Percentiles rank a stretch among this genome's conserved stretches.
phyloP scores from a whole-genome alignment of 2,797 vertebrate species.

The Tarsius wallacei region DNA sequence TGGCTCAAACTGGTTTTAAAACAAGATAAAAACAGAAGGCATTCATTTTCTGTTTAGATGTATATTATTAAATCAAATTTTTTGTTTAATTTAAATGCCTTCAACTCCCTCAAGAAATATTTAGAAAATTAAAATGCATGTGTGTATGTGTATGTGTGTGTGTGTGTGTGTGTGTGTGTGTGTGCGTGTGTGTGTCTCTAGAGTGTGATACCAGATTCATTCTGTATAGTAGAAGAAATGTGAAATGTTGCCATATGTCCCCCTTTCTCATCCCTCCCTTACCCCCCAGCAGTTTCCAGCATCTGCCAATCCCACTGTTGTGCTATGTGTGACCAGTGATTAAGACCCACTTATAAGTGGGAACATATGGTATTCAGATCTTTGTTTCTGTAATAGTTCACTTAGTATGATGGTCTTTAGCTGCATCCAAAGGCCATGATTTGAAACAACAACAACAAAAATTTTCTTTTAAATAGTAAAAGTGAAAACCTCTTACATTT shows the following conservation, averaged over 20 bases:
- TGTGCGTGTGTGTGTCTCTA: neutral
- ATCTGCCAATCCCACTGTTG: no score
- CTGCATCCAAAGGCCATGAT: no score
- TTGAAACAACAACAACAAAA: neutral
- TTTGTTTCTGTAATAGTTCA: no score
- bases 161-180: neutral
- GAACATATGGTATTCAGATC: no score
- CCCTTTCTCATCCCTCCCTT: no score
- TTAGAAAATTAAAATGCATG: neutral
- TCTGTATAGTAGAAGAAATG: neutral
- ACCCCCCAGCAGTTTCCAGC: no score
- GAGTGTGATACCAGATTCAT: neutral
- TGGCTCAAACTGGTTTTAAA: neutral
- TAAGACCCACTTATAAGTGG: no score
- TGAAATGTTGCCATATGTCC: neutral
- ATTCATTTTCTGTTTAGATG: conserved; percentile 11
- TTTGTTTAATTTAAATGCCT: conserved; percentile 3
- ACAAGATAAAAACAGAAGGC: neutral
- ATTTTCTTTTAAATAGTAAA: conserved; percentile 42
- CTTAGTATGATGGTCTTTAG: no score
- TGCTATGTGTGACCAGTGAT: no score
- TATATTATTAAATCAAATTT: neutral
- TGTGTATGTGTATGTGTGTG: no score
- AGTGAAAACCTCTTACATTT: neutral
- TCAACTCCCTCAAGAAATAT: neutral